Evolutionary conservation across 2,113 vertebrate genomes (phyloP).

Genomic region (Caranx ignobilis): DNA sequence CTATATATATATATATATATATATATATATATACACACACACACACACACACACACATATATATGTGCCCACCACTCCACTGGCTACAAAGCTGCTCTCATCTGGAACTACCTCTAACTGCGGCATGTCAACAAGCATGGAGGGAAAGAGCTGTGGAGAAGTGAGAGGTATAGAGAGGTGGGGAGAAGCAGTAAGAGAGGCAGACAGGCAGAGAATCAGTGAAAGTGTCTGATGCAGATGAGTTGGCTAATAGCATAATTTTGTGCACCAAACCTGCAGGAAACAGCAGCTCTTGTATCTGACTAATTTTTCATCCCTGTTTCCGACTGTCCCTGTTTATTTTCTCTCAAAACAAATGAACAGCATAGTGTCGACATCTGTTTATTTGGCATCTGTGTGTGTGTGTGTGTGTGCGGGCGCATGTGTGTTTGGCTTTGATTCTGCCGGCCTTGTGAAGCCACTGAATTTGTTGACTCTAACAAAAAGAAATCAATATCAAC

Average conservation of each 20-base stretch:
- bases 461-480: constrained; percentile 17
- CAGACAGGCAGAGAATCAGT: constrained; percentile 29
- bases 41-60: constrained; percentile 33
- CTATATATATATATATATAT: constrained; percentile 43
- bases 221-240: constrained; percentile 55
- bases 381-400: constrained; percentile 17
- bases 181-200: constrained; percentile 13
- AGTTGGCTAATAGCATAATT: constrained; percentile 43
- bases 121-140: constrained; percentile 65
- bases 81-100: constrained; percentile 72
- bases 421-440: constrained; percentile 13
- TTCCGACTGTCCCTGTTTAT: constrained; percentile 27
- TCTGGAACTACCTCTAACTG: constrained; percentile 66
- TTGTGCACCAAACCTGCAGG: constrained; percentile 41
- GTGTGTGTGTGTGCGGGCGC: neutral
- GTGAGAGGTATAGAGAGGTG: constrained; percentile 28
- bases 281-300: constrained; percentile 46
- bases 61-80: constrained; percentile 59
- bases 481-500: constrained; percentile 19
- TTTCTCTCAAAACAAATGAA: constrained; percentile 38
- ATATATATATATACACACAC: no score
- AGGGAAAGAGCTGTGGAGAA: constrained; percentile 2
- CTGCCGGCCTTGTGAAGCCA: constrained; percentile 6
- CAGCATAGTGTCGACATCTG: neutral
- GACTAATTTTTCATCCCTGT: constrained; percentile 37